Percentiles rank a stretch among this genome's conserved stretches.
Conservation (phyloP, 2,888 invertebrate genomes). For the Eugnorisma glareosa region DNA sequence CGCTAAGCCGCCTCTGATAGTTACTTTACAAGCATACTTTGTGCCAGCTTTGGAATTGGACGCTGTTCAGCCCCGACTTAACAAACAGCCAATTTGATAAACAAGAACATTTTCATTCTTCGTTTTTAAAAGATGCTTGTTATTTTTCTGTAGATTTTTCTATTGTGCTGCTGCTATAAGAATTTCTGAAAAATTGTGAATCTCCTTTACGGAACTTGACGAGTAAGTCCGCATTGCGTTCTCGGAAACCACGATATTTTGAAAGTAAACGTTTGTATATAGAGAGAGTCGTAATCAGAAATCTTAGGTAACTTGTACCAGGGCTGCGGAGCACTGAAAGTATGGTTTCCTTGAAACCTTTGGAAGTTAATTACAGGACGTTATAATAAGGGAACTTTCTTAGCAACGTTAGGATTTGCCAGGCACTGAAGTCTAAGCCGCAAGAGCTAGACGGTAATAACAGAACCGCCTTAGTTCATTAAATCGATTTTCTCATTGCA, state of each 20-base stretch:
- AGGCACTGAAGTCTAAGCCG: not conserved
- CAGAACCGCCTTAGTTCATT: not conserved
- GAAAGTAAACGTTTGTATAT: not conserved
- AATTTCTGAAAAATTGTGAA: not conserved
- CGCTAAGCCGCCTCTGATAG: not conserved
- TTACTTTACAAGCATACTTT: conserved; percentile 5
- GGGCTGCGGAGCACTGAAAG: not conserved
- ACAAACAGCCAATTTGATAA: conserved; percentile 4
- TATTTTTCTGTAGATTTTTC: not conserved
- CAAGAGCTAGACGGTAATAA: not conserved
- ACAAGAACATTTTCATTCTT: not conserved
- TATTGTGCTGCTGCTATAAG: not conserved
- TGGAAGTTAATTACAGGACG: conserved; percentile 5
- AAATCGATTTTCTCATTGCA: not conserved
- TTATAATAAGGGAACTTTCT: conserved; percentile 9
- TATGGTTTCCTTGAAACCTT: conserved; percentile 13
- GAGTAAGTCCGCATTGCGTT: not conserved
- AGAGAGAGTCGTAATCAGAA: conserved; percentile 25
- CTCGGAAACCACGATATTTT: not conserved
- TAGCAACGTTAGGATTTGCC: conserved; percentile 7
- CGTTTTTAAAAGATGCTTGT: not conserved
- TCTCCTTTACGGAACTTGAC: not conserved
- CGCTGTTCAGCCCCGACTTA: not conserved
- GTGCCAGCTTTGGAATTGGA: not conserved
- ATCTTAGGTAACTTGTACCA: conserved; percentile 13